These are phyloP conservation scores for Tetragonula carbonaria DNA, from an alignment of 2,888 invertebrate genomes.

Conservation along the genomic window DNA sequence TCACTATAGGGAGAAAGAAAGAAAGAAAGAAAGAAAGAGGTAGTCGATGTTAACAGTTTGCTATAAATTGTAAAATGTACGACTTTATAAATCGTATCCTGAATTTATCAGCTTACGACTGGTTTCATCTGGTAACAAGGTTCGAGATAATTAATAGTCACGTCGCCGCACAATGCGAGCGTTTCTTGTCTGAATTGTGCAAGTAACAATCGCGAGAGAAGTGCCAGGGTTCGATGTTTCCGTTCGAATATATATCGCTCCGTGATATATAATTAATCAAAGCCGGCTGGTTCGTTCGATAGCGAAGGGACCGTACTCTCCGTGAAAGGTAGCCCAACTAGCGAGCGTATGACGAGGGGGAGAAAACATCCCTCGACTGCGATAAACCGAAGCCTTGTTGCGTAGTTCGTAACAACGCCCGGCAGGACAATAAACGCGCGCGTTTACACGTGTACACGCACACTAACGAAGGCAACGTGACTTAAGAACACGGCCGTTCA, in stretches of 20 bases:
- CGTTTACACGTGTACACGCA: conserved; percentile 64
- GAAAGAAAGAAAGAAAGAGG: not conserved
- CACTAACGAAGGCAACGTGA: conserved; percentile 13
- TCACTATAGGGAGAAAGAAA: not conserved
- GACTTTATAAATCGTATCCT: not conserved
- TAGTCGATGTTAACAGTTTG: not conserved
- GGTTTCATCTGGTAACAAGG: not conserved
- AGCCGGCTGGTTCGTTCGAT: conserved; percentile 56
- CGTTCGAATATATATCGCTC: conserved; percentile 66
- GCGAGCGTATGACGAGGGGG: conserved; percentile 37
- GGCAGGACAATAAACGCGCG: conserved; percentile 77
- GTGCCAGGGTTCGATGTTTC: conserved; percentile 44
- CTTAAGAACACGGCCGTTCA: conserved; percentile 36
- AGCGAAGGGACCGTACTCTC: conserved; percentile 32
- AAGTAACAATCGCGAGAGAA: conserved; percentile 55
- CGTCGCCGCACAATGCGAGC: conserved; percentile 19
- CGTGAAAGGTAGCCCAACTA: conserved; percentile 12
- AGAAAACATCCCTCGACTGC: conserved; percentile 74
- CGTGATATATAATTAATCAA: conserved; percentile 76
- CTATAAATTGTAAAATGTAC: not conserved
- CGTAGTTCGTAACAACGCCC: conserved; percentile 77
- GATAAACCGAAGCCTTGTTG: conserved; percentile 78
- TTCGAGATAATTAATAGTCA: conserved; percentile 40
- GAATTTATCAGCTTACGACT: not conserved
- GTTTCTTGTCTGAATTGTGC: conserved; percentile 23